Conservation (phyloP, 2,113 vertebrate genomes). For the Anhinga anhinga region DNA sequence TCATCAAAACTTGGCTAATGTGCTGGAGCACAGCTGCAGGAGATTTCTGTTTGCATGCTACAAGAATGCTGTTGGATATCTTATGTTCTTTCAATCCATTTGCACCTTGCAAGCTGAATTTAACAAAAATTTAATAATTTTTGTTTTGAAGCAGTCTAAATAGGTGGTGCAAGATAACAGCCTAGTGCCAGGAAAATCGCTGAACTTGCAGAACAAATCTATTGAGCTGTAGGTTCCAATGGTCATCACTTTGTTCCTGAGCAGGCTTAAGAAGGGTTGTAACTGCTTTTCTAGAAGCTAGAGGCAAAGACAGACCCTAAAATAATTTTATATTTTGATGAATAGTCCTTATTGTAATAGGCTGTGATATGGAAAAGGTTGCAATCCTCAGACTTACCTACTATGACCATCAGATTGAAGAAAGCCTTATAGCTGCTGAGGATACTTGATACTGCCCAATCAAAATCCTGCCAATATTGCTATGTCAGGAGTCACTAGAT, state of each 20-base stretch:
- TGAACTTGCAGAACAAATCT: background rate
- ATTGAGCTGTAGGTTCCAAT: background rate
- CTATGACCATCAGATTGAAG: background rate
- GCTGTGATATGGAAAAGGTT: background rate
- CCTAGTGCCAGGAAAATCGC: background rate
- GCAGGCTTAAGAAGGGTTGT: background rate
- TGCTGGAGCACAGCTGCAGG: background rate
- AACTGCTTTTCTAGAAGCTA: background rate
- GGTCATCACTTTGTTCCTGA: background rate
- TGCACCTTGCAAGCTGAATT: background rate
- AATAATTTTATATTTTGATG: background rate
- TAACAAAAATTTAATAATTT: background rate
- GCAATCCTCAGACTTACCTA: background rate
- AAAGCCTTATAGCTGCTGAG: background rate
- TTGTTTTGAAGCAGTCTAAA: background rate
- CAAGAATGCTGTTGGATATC: background rate
- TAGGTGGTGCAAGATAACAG: background rate
- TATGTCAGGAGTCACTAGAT: slow-evolving; percentile 43
- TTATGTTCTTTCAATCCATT: background rate
- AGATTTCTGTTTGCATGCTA: background rate
- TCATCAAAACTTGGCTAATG: background rate
- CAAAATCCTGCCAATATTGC: background rate
- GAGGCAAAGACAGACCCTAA: background rate
- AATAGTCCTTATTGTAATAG: background rate
- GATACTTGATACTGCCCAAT: background rate